phyloP scores from a whole-genome alignment of 2,888 invertebrate genomes.

The Adelognathus sp. region DNA sequence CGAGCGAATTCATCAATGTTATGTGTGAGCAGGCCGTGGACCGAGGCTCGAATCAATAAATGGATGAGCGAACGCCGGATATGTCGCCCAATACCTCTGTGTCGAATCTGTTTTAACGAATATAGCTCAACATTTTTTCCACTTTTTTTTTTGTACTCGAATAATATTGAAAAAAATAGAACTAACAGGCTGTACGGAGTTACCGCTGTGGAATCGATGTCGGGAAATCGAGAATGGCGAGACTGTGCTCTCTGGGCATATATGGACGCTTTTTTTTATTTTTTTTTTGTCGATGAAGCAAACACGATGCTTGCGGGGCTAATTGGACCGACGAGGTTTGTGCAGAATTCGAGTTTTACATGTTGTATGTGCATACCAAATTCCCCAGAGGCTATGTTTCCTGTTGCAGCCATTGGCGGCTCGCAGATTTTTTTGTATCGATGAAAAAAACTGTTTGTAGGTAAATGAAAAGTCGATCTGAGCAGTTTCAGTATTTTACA shows the following conservation, averaged over 20 bases:
- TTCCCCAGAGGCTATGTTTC: background rate
- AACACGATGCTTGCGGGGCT: background rate
- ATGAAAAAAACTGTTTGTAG: no score
- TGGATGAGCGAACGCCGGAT: background rate
- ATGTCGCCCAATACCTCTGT: background rate
- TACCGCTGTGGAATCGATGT: background rate
- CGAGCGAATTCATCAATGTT: constrained; percentile 26
- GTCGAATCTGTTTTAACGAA: background rate
- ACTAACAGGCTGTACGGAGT: no score
- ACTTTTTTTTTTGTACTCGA: background rate
- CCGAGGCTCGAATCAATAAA: constrained; percentile 7
- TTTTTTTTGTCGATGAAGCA: no score
- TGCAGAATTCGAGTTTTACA: background rate
- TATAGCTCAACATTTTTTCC: background rate
- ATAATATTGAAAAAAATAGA: background rate
- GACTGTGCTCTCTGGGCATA: background rate
- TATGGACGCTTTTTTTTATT: background rate
- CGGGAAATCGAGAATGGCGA: background rate
- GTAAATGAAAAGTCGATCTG: no score
- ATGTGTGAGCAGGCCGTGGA: background rate
- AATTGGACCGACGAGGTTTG: background rate
- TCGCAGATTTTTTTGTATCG: background rate
- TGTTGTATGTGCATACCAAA: background rate
- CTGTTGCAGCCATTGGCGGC: background rate
- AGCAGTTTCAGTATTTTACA: no score